phyloP scores from a whole-genome alignment of 2,888 invertebrate species.

The Beris chalybata region DNA sequence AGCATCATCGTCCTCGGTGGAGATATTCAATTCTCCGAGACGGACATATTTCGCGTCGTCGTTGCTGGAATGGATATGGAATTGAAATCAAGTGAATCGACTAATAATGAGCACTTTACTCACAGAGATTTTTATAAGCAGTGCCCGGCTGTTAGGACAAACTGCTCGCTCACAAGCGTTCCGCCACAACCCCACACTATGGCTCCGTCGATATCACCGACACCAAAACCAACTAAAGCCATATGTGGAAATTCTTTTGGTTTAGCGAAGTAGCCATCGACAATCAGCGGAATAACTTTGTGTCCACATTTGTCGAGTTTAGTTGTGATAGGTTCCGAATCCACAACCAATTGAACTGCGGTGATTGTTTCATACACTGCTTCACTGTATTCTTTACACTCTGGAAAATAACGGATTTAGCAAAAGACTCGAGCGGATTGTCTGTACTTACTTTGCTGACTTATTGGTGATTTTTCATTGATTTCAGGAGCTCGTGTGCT shows the following conservation, averaged over 20 bases:
- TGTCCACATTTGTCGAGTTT: conserved; percentile 40
- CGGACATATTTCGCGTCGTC: conserved; percentile 47
- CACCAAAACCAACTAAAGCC: conserved; percentile 43
- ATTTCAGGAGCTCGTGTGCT: background rate
- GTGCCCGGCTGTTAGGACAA: conserved; percentile 18
- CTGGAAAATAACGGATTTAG: conserved; percentile 15
- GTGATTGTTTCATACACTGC: conserved; percentile 28
- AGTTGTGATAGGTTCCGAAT: background rate
- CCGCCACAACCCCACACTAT: conserved; percentile 20
- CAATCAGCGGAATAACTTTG: conserved; percentile 55
- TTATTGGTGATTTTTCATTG: background rate
- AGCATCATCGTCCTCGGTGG: conserved; percentile 46
- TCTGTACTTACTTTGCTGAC: background rate
- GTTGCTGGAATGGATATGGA: conserved; percentile 42
- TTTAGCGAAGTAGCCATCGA: conserved; percentile 46
- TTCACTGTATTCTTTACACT: conserved; percentile 35
- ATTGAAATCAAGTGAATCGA: too few species aligned
- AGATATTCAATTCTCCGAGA: conserved; percentile 50
- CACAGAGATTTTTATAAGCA: background rate
- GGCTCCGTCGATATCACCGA: background rate
- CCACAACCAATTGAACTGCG: background rate
- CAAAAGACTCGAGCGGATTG: too few species aligned
- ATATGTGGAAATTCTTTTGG: conserved; percentile 52
- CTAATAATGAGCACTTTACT: background rate
- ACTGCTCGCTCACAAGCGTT: conserved; percentile 19